Conservation (phyloP, 2,113 vertebrate genomes). For the Centropus unirufus region DNA sequence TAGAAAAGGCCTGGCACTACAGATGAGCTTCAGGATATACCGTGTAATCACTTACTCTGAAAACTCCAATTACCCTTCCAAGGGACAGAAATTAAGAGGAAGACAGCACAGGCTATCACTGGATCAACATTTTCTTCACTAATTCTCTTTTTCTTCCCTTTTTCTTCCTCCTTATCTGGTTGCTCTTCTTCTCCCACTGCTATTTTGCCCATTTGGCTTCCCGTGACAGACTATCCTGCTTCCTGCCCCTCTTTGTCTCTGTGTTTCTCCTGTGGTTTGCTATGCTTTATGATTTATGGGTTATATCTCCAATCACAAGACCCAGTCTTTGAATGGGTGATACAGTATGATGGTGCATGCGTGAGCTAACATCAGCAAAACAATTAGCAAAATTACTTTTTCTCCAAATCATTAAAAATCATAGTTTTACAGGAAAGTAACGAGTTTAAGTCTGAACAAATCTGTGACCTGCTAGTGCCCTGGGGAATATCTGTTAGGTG, state of each 20-base stretch:
- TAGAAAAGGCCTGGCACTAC: not conserved
- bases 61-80: not conserved
- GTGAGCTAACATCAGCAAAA: not conserved
- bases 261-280: not conserved
- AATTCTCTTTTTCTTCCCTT: not conserved
- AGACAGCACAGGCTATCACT: not conserved
- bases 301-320: not conserved
- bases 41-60: not conserved
- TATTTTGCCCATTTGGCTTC: not conserved
- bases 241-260: not conserved
- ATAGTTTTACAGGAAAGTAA: not conserved
- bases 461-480: slow-evolving; percentile 5
- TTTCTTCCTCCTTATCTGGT: not conserved
- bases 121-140: not conserved
- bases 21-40: not conserved
- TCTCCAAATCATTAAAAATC: not conserved
- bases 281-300: not conserved
- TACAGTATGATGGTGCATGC: fast-evolving
- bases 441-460: not conserved
- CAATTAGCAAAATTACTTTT: not conserved
- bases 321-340: not conserved
- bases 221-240: not conserved
- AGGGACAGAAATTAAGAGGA: not conserved
- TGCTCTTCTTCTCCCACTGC: not conserved
- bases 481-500: slow-evolving; percentile 10